Evolutionary conservation across 2,113 vertebrate species (phyloP).

Genomic region (Stercorarius parasiticus): DNA sequence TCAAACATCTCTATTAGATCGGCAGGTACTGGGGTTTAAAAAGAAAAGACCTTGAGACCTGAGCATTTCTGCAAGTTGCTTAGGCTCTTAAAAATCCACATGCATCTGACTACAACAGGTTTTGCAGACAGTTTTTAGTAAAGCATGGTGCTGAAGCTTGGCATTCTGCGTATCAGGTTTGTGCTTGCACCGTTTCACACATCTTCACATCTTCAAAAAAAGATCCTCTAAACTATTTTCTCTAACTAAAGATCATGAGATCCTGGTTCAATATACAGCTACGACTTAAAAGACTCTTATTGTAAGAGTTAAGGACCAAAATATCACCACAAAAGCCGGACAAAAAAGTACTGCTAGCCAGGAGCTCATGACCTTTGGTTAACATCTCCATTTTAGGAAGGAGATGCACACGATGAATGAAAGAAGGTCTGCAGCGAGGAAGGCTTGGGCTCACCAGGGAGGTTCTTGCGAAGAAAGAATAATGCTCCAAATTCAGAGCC

Average conservation of each 20-base stretch:
- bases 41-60: neutral
- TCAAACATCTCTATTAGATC: neutral
- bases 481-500: neutral
- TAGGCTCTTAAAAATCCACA: neutral
- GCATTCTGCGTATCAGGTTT: neutral
- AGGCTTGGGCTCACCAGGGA: neutral
- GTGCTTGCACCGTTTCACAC: neutral
- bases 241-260: neutral
- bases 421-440: neutral
- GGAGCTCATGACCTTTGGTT: neutral
- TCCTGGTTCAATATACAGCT: neutral
- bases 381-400: neutral
- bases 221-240: neutral
- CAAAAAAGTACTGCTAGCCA: neutral
- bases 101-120: neutral
- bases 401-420: neutral
- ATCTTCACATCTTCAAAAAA: neutral
- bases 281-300: neutral
- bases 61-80: neutral
- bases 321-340: neutral
- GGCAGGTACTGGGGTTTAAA: neutral
- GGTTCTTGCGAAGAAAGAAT: neutral
- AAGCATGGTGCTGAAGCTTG: neutral
- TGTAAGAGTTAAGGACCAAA: neutral
- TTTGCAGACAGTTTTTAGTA: neutral